Evolutionary conservation across 2,797 vertebrate genomes (phyloP), one percentile per base, ranked within the genome.

Genomic region (Sebastolobus altivelis): DNA sequence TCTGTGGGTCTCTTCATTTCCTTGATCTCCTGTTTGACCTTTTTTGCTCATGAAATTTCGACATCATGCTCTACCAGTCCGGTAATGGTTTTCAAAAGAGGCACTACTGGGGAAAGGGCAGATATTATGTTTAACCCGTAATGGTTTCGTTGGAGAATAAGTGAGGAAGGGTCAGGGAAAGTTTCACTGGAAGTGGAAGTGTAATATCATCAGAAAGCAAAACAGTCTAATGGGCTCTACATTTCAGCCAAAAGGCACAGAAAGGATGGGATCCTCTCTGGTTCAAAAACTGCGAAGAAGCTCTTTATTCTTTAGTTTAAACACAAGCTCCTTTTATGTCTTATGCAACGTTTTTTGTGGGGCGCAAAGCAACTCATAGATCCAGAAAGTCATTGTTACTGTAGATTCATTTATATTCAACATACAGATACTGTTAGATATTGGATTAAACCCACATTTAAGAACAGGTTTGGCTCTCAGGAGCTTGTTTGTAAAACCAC

Each of bases 21-120:
- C 38, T 75, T 62, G 25, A 79, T 77, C 65, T 72, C 70, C 43
- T 16, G 5, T 73, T 75, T 82, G 68, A 65, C 82, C 62, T 78
- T 79, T 84, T 75, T 84, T 78, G n/a, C 73, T 61, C 38, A 2
- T 20, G n/a, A 35, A 80, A 82, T 72, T 77, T 85, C 55, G 60
- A 62, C 63, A 84, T 63, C 54, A 56, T 65, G 75, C 38, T 73
- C 31, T 8, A 75, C 43, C 68, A 59, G 11, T 65, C 68, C 76
- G 62, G 72, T 84, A 87, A 89, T 79, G 72, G 27, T 72, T 85
- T 88, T 78, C 31, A 80, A 62, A 78, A 67, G 72, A 38, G 22
- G 46, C n/a, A 33, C 43, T 72, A 69, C 46, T 20, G n/a, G 33
- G 60, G 71, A 81, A 87, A 87, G 77, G 80, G 58, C 60, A 85